A percentile compares a stretch with the other conserved stretches of the same genome.
These are phyloP conservation scores for Alentia gelatinosa DNA, from an alignment of 2,888 invertebrate species.

Conservation along the genomic window DNA sequence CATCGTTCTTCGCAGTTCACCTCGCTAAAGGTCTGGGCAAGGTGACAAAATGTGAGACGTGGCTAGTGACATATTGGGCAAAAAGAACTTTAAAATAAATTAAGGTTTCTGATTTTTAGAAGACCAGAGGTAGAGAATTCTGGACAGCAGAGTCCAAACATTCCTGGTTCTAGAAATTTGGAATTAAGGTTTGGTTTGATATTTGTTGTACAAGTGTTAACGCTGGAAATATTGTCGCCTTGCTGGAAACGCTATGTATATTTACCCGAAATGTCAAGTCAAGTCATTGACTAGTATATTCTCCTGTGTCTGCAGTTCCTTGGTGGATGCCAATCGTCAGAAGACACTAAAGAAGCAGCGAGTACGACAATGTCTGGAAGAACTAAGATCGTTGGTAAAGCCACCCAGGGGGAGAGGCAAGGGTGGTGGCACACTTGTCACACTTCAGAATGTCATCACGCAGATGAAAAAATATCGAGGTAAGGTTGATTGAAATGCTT, in stretches of 20 bases:
- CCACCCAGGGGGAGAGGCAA: not conserved
- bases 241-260: not conserved
- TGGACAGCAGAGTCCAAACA: no score
- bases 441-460: not conserved
- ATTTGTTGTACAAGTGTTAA: not conserved
- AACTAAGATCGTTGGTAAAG: not conserved
- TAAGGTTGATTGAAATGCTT: no score
- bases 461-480: slow-evolving; percentile 42
- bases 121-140: no score
- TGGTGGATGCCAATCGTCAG: not conserved
- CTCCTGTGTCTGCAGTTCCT: not conserved
- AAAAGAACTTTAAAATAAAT: no score
- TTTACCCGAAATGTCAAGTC: not conserved
- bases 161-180: no score
- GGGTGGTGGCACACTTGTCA: not conserved
- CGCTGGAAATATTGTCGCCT: not conserved
- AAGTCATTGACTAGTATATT: not conserved
- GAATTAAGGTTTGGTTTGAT: no score
- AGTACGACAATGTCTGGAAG: not conserved
- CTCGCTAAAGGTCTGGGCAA: no score
- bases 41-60: no score
- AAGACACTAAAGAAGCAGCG: slow-evolving; percentile 4
- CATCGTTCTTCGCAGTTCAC: no score
- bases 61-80: no score
- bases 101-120: no score